These are phyloP conservation scores for Cephalopachus bancanus DNA, from an alignment of 2,797 vertebrate species.

Conservation along the genomic window DNA sequence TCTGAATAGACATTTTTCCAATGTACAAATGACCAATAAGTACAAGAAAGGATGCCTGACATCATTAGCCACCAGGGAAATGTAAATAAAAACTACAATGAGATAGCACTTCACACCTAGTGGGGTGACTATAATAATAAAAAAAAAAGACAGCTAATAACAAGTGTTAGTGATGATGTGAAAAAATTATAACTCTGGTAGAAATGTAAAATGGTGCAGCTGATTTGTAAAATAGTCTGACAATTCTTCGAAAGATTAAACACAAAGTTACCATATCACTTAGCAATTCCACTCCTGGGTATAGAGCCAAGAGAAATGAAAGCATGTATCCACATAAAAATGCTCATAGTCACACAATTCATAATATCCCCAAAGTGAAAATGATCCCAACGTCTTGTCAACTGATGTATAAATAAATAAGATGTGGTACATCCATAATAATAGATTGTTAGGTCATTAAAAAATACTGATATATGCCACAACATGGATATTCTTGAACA, in stretches of 20 bases:
- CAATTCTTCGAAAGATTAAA: conserved; percentile 2
- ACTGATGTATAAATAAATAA: not conserved
- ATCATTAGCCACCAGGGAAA: conserved; percentile 4
- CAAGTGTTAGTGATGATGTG: not conserved
- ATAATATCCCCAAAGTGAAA: not conserved
- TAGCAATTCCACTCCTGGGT: conserved; percentile 2
- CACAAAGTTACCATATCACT: not conserved
- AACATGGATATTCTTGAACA: not conserved
- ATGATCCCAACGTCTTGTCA: not conserved
- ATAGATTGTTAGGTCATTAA: not conserved
- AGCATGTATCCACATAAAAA: not conserved
- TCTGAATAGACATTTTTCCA: not conserved
- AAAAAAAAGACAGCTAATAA: not conserved
- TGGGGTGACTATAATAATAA: not conserved
- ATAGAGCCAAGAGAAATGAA: not conserved
- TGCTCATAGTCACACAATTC: not conserved
- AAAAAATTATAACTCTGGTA: not conserved
- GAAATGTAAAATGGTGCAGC: not conserved
- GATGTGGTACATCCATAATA: not conserved
- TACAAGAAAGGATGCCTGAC: not conserved
- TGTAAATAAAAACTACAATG: not conserved
- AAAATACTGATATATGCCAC: not conserved
- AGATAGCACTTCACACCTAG: not conserved
- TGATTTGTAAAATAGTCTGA: conserved; percentile 1
- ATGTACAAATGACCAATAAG: not conserved